Evolutionary conservation across 2,797 vertebrate species (phyloP), one percentile per base, ranked within the genome.

Genomic region (Phyllotis vaccarum): DNA sequence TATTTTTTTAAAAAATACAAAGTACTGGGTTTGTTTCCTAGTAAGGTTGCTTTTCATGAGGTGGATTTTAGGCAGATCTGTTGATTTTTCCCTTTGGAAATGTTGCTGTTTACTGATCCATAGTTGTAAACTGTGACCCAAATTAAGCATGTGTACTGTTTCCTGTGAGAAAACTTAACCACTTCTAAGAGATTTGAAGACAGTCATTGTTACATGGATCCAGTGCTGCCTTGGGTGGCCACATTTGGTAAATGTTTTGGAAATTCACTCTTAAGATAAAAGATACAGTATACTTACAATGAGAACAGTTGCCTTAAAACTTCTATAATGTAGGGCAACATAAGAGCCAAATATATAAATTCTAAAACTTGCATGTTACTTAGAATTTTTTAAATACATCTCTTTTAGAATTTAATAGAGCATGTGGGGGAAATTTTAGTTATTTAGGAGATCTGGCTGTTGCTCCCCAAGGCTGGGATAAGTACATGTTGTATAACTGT

Each of bases 341-440:
- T n/a, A 91, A 54, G 12, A 70, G 72, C 75, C 27, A 7, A 85
- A 85, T 27, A n/a, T 64, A 64, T 49, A 93, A 52, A 56, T 74
- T 62, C 17, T 37, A 79, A 89, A 93, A 82, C 49, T 88, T 78
- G 14, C 79, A 75, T 37, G 5, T 49, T 76, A 79, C 62, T 93
- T 86, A 54, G 5, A 74, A 49, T 66, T 83, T 52, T 49, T 31
- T 52, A 93, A 78, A 76, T 22, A 34, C 6, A 37, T 8, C 80
- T 80, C 6, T 94, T 85, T 78, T 16, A 83, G 74, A 93, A 93
- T 75, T 70, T 89, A 75, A 72, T 3, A 94, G 29, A 49, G 75
- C 29, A 90, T n/a, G 34, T 58, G 49, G 29, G 5, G 24, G n/a
- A n/a, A n/a, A n/a, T n/a, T n/a, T n/a, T n/a, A n/a, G n/a, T n/a